A percentile compares a stretch with the other conserved stretches of the same genome.
These are phyloP conservation scores for Alosa sapidissima DNA, from an alignment of 2,797 vertebrate genomes.

Conservation along the genomic window DNA sequence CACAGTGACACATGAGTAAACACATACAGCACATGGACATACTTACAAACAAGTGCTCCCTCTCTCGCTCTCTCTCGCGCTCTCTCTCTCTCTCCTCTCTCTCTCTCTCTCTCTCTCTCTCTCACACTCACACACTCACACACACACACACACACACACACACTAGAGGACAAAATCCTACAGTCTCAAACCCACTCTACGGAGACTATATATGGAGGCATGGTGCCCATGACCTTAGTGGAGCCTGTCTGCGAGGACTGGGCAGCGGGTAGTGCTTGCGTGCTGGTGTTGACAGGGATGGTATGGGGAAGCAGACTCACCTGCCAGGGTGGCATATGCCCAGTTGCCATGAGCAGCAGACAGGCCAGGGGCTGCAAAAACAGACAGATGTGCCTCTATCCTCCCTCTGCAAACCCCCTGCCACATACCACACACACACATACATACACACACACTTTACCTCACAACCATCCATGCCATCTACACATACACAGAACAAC, in stretches of 20 bases:
- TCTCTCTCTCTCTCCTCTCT: too few species aligned
- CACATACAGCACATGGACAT: too few species aligned
- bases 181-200: not conserved
- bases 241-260: too few species aligned
- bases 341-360: conserved; percentile 40
- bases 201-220: not conserved
- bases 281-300: conserved; percentile 9
- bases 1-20: too few species aligned
- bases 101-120: too few species aligned
- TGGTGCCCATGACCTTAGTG: not conserved
- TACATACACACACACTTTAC: not conserved
- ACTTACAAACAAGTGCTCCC: too few species aligned
- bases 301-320: conserved; percentile 57
- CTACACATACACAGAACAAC: not conserved
- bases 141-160: not conserved
- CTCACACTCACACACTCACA: not conserved
- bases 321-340: conserved; percentile 73
- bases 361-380: conserved; percentile 10
- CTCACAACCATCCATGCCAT: too few species aligned
- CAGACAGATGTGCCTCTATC: conserved; percentile 5
- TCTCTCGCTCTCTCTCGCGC: too few species aligned
- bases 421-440: conserved; percentile 2
- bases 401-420: not conserved
- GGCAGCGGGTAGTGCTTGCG: not conserved
- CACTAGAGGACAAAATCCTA: not conserved